Evolutionary conservation across 2,888 invertebrate species (phyloP).

Genomic region (Cancer borealis): DNA sequence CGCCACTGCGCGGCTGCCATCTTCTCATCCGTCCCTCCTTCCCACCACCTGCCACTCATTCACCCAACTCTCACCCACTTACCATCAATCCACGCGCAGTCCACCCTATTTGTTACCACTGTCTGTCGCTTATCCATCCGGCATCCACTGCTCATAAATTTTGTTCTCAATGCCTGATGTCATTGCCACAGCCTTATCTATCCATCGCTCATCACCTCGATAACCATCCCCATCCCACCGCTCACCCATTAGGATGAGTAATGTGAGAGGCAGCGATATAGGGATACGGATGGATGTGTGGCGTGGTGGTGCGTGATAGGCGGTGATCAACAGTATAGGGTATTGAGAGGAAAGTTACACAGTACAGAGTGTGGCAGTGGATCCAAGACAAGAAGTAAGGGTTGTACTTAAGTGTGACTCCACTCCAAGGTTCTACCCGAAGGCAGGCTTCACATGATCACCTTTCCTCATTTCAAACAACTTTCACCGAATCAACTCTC

Average conservation of each 20-base stretch:
- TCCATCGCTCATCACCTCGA: not conserved
- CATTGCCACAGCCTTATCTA: not conserved
- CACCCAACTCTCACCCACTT: not conserved
- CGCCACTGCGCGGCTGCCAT: not conserved
- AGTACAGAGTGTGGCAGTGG: too few species aligned
- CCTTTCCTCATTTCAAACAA: too few species aligned
- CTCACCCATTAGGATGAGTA: not conserved
- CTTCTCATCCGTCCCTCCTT: not conserved
- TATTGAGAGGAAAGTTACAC: not conserved
- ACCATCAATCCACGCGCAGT: not conserved
- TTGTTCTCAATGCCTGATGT: not conserved
- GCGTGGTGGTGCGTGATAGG: not conserved
- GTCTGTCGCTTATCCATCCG: not conserved
- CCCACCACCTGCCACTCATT: not conserved
- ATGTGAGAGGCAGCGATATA: not conserved
- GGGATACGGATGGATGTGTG: not conserved
- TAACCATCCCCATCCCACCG: not conserved
- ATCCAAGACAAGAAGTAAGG: too few species aligned
- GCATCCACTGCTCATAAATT: not conserved
- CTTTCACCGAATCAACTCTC: too few species aligned
- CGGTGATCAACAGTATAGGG: not conserved
- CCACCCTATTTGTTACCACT: not conserved
- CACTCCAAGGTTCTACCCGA: too few species aligned
- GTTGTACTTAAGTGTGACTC: too few species aligned
- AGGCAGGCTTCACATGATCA: too few species aligned